Evolutionary conservation across 2,888 invertebrate genomes (phyloP).

Genomic region (Gasteruption jaculator): DNA sequence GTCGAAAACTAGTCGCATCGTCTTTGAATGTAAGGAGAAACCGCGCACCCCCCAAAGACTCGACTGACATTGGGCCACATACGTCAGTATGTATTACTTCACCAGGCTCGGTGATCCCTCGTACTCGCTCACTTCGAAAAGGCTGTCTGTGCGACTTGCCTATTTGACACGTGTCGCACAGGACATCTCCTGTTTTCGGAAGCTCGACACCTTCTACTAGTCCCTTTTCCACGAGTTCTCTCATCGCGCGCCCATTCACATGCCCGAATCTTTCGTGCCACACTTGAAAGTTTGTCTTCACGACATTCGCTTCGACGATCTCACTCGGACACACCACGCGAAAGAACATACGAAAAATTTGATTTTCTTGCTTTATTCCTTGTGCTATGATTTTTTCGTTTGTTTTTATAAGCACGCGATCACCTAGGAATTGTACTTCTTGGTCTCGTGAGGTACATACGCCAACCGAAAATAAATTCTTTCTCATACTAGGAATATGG

Average conservation of each 20-base stretch:
- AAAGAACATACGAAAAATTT: conserved; percentile 26
- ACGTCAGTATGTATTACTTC: conserved; percentile 25
- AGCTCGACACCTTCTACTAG: conserved; percentile 10
- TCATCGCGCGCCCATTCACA: conserved; percentile 11
- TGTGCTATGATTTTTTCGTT: conserved; percentile 14
- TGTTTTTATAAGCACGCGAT: conserved; percentile 13
- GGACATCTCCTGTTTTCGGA: conserved; percentile 15
- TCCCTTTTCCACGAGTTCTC: conserved; percentile 9
- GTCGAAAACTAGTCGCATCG: conserved; percentile 21
- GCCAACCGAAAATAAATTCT: conserved; percentile 33
- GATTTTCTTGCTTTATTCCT: conserved; percentile 23
- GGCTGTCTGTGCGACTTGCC: conserved; percentile 26
- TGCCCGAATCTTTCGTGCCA: conserved; percentile 24
- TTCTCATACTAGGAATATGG: conserved; percentile 24
- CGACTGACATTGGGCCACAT: conserved; percentile 26
- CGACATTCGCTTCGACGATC: conserved; percentile 11
- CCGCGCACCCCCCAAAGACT: conserved; percentile 23
- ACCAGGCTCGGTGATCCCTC: conserved; percentile 12
- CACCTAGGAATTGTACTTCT: conserved; percentile 16
- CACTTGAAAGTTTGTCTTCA: conserved; percentile 2
- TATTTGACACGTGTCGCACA: conserved; percentile 27
- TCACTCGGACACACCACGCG: conserved; percentile 4
- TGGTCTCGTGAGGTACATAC: conserved; percentile 22
- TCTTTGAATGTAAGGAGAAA: conserved; percentile 27
- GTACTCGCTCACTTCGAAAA: conserved; percentile 1